Conservation (phyloP, 2,888 invertebrate genomes). For the Drepana falcataria region DNA sequence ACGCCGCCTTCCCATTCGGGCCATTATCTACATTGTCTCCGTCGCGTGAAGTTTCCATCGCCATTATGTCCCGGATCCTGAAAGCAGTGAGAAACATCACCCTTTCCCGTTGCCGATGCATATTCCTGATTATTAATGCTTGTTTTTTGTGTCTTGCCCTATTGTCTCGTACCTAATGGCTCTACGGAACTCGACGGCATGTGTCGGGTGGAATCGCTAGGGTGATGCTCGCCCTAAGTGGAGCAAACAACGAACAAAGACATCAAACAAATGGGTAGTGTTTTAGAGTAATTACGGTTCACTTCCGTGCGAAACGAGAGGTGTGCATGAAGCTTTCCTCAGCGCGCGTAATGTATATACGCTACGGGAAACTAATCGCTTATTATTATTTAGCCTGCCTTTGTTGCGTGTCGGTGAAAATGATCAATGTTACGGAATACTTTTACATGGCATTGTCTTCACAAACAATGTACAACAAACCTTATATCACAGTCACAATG, state of each 20-base stretch:
- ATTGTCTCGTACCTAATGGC: slow-evolving; percentile 70
- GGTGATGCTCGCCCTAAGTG: slow-evolving; percentile 75
- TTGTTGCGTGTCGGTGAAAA: slow-evolving; percentile 53
- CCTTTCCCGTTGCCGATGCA: slow-evolving; percentile 63
- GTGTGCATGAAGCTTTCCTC: slow-evolving; percentile 55
- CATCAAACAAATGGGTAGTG: slow-evolving; percentile 79
- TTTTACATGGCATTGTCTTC: slow-evolving; percentile 38
- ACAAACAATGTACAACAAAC: slow-evolving; percentile 40
- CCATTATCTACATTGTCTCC: slow-evolving; percentile 52
- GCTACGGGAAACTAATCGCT: slow-evolving; percentile 54
- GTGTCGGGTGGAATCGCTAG: slow-evolving; percentile 67
- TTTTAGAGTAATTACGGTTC: slow-evolving; percentile 78
- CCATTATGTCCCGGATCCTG: slow-evolving; percentile 53
- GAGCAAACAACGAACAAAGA: slow-evolving; percentile 78
- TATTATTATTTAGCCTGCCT: slow-evolving; percentile 56
- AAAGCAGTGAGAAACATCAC: slow-evolving; percentile 49
- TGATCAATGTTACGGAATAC: slow-evolving; percentile 49
- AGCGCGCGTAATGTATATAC: slow-evolving; percentile 42
- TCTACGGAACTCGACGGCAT: slow-evolving; percentile 63
- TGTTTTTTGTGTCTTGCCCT: slow-evolving; percentile 69
- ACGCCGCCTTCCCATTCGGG: slow-evolving; percentile 31
- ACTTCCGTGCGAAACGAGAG: slow-evolving; percentile 73
- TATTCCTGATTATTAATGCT: slow-evolving; percentile 76
- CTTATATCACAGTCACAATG: slow-evolving; percentile 35
- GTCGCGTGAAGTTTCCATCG: slow-evolving; percentile 54